Evolutionary conservation across 2,797 vertebrate species (phyloP).

Genomic region (Diglossa cyanea): DNA sequence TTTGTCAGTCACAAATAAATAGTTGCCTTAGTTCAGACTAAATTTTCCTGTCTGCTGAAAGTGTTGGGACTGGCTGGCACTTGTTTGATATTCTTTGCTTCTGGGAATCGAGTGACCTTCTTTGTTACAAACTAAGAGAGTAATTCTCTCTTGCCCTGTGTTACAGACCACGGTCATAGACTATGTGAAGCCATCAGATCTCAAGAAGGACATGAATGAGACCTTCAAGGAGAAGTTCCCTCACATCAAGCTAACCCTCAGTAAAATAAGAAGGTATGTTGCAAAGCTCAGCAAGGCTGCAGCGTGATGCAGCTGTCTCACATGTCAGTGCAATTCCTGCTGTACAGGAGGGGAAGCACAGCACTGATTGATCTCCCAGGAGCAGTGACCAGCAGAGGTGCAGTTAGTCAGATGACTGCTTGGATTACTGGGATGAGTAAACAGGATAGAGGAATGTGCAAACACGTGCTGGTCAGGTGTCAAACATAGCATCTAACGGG

Average conservation of each 20-base stretch:
- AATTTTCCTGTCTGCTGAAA: neutral
- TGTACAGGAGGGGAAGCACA: neutral
- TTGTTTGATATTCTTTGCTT: neutral
- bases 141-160: neutral
- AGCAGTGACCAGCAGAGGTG: neutral
- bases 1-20: neutral
- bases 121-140: neutral
- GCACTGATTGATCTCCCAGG: neutral
- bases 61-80: neutral
- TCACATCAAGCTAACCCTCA: conserved; percentile 93
- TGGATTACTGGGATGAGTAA: neutral
- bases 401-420: neutral
- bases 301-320: accelerated
- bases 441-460: neutral
- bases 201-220: conserved; percentile 99
- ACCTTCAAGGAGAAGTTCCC: conserved; percentile 99
- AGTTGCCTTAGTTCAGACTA: neutral
- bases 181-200: conserved; percentile 98
- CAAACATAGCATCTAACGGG: accelerated
- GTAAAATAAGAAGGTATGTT: conserved; percentile 94
- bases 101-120: neutral
- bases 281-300: neutral
- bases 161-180: conserved; percentile 97
- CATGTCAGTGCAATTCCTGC: neutral
- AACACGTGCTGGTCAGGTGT: neutral